phyloP scores from a whole-genome alignment of 2,113 vertebrate genomes.

The Leucoraja erinaceus region DNA sequence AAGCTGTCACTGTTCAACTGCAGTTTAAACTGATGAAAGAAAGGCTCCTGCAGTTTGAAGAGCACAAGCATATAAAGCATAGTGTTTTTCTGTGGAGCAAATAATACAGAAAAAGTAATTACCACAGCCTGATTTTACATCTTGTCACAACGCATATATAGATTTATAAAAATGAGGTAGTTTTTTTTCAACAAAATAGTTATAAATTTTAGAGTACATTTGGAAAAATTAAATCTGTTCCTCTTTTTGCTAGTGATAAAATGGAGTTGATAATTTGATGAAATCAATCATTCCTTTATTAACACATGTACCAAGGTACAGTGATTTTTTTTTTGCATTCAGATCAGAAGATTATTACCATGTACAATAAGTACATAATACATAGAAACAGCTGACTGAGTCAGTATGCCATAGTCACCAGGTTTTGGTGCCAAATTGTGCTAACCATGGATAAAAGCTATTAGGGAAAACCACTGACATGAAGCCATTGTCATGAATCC shows the following conservation, averaged over 20 bases:
- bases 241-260: not conserved
- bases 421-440: not conserved
- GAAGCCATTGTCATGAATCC: no score
- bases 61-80: slow-evolving; percentile 66
- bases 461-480: no score
- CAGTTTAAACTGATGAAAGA: slow-evolving; percentile 83
- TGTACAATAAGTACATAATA: no score
- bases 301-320: no score
- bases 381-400: no score
- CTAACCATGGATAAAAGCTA: no score
- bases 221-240: not conserved
- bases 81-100: slow-evolving; percentile 70
- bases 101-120: slow-evolving; percentile 78
- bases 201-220: not conserved
- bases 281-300: not conserved
- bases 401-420: no score
- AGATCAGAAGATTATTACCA: no score
- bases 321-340: no score
- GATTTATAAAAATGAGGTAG: slow-evolving; percentile 65
- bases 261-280: not conserved
- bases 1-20: slow-evolving; percentile 70
- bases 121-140: slow-evolving; percentile 76
- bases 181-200: slow-evolving; percentile 50
- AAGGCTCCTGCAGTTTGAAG: slow-evolving; percentile 74
- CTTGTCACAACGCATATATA: slow-evolving; percentile 75